phyloP scores from a whole-genome alignment of 2,888 invertebrate species.

The Polyploca ridens region DNA sequence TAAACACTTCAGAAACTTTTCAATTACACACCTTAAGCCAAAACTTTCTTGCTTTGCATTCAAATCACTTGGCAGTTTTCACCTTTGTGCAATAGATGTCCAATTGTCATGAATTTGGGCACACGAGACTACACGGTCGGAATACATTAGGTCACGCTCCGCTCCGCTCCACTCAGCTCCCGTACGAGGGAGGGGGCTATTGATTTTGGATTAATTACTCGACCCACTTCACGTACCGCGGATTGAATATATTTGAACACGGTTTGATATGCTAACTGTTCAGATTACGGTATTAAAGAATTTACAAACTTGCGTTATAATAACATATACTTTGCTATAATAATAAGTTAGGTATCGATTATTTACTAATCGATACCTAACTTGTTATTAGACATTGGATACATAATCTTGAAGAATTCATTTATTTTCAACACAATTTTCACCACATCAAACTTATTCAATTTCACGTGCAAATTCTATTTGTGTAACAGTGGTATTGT shows the following conservation, averaged over 20 bases:
- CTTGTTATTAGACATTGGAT: too few relatives aligned
- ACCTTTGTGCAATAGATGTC: constrained; percentile 3
- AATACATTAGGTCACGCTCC: constrained; percentile 10
- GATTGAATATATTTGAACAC: constrained; percentile 23
- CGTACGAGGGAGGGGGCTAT: constrained; percentile 28
- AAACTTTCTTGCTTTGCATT: not conserved
- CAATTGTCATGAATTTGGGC: not conserved
- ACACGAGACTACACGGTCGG: constrained; percentile 3
- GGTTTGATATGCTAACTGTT: not conserved
- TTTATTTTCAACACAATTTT: too few relatives aligned
- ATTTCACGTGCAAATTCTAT: not conserved
- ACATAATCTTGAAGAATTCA: too few relatives aligned
- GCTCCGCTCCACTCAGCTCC: constrained; percentile 19
- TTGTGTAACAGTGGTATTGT: not conserved
- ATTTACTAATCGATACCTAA: too few relatives aligned
- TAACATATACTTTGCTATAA: too few relatives aligned
- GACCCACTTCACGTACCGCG: constrained; percentile 25
- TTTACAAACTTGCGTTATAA: too few relatives aligned
- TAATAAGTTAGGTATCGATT: too few relatives aligned
- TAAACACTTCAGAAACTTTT: not conserved
- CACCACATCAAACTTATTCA: not conserved
- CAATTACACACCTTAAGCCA: not conserved
- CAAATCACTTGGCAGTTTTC: constrained; percentile 3
- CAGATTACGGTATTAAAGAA: not conserved
- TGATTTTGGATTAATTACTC: constrained; percentile 53